Base-by-base conservation (phyloP, 1,140 invertebrate species). In the Danaus melanippus region DNA sequence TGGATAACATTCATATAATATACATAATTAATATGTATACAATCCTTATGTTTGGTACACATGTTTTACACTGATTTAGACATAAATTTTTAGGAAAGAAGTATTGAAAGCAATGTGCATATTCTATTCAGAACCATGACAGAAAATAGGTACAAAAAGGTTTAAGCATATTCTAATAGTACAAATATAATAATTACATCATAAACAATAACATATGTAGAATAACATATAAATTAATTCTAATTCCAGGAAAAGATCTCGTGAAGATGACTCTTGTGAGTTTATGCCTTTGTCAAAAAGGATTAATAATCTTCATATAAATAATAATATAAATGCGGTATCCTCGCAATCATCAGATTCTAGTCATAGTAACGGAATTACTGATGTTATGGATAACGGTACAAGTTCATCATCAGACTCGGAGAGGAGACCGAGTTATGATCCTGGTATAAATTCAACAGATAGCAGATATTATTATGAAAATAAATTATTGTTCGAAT, bases 301-400 rank as follows among this genome's bases (percentile, higher is more conserved):
- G 66, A 93, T 93, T 57, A 94, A 93, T 66, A 93, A 94, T 80
- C 85, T 94, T n/a, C 92, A 93, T 65, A 91, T 94, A 45, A 93
- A 93, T 61, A 87, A 85, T 58, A 82, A 74, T 59, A 62, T 64
- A n/a, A 78, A 59, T 58, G 62, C 74, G 46, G 51, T 57, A 50
- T 53, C 62, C 47, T 58, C 69, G 48, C 76, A 78, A 60, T 67
- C 70, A 40, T 68, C 72, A 67, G 71, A 79, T 62, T 60, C 74
- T 70, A 79, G 70, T 76, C 79, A 81, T 61, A 60, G 62, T 45
- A 81, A 75, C 71, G 75, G 74, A 44, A 69, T 82, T 52, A 32
- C 21, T 32, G 21, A 32, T 32, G 64, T 50, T 17, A 54, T 56
- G 17, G 76, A 83, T 51, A 77, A 75, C 68, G 70, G 67, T 42